phyloP scores from a whole-genome alignment of 2,888 invertebrate genomes.

The Germaria angustata region DNA sequence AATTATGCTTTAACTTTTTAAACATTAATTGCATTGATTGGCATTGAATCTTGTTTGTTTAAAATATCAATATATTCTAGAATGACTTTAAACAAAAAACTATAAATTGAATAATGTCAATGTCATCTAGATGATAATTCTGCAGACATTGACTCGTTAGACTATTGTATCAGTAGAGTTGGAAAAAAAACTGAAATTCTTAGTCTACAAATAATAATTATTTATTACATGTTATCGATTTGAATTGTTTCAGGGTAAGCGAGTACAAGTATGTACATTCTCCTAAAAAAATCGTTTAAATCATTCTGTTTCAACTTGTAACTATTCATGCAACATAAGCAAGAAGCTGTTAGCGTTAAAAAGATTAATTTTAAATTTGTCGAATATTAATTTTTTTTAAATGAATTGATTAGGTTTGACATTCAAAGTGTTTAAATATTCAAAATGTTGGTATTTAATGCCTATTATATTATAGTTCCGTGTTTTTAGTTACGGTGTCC shows the following conservation, averaged over 20 bases:
- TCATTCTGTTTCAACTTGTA: neutral
- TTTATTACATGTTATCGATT: neutral
- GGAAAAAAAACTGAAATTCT: neutral
- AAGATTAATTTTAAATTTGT: too few species aligned
- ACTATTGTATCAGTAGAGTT: neutral
- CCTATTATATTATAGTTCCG: too few species aligned
- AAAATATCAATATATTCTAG: conserved; percentile 53
- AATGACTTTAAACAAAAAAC: conserved; percentile 9
- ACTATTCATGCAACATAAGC: neutral
- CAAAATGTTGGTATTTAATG: too few species aligned
- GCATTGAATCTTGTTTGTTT: conserved; percentile 40
- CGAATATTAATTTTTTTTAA: too few species aligned
- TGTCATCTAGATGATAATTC: conserved; percentile 46
- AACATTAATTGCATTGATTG: conserved; percentile 28
- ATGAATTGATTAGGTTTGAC: too few species aligned
- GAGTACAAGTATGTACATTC: neutral
- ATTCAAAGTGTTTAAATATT: too few species aligned
- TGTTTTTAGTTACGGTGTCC: too few species aligned
- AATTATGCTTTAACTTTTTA: conserved; percentile 15
- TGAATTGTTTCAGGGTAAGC: neutral
- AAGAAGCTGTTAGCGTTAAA: neutral
- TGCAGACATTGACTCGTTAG: conserved; percentile 20
- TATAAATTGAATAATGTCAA: conserved; percentile 54
- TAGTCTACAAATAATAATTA: neutral
- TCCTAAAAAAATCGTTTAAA: neutral